Evolutionary conservation across 2,113 vertebrate species (phyloP), one percentile per base, ranked within the genome.

Genomic region (Connochaetes taurinus): DNA sequence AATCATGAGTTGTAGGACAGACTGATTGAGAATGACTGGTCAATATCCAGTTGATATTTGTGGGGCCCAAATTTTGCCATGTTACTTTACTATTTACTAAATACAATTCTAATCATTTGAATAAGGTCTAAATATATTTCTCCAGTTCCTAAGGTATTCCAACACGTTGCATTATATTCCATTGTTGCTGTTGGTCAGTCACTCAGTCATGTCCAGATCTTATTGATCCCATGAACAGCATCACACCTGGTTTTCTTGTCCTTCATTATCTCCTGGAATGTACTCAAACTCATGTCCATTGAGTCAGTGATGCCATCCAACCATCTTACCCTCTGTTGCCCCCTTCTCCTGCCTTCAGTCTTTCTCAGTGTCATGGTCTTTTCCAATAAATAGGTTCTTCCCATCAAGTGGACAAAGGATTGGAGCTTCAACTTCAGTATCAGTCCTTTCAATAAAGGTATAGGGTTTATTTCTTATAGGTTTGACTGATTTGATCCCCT

Each of bases 1-100:
- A 45, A 31, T n/a, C 23, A 55, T 9, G 0, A 58, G 1, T 52
- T 87, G 5, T 7, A 45, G 29, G 23, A 12, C 0, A 76, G 12
- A 78, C 0, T 9, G n/a, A 84, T 2, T 53, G 12, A 2, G 3
- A 55, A 91, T 71, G 31, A 92, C 15, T 83, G 4, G 16, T 58
- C 13, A 55, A 62, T 33, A 19, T 52, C 15, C 2, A 52, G 19
- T 33, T 87, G 93, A 90, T 95, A 57, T 58, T 6, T 3, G 10
- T 62, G 2, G 52, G 1, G 2, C 31, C 4, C 83, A 4, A 81
- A 67, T 86, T 52, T 86, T 87, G 29, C 2, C 31, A 64, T 21
- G 14, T 58, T 64, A 17, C 23, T 53, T 21, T 43, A 89, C 14
- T n/a, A 7, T 36, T 52, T 43, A 85, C 15, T 74, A 80, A 43